Evolutionary conservation across 1,140 invertebrate genomes (phyloP).

Genomic region (Drosophila bocqueti): DNA sequence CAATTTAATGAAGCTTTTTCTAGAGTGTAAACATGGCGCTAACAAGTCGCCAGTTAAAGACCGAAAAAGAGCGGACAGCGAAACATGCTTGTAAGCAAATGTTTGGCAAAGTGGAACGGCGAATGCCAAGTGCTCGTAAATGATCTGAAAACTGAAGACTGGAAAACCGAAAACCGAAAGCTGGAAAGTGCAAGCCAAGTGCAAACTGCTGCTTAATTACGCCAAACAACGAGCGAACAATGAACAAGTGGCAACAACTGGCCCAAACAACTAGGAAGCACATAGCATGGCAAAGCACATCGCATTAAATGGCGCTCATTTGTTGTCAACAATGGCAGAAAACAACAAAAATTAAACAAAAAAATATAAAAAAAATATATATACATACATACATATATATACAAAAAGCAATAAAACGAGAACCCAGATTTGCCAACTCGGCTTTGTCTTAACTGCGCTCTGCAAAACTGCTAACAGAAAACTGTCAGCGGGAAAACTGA

Average conservation of each 20-base stretch:
- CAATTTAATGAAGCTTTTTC: conserved; percentile 31
- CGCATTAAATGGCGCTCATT: conserved; percentile 74
- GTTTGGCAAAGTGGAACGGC: conserved; percentile 70
- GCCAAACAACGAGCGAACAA: conserved; percentile 63
- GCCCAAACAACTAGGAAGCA: conserved; percentile 58
- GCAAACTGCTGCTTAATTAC: conserved; percentile 57
- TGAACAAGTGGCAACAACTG: conserved; percentile 41
- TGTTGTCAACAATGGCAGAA: conserved; percentile 38
- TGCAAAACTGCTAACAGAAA: conserved; percentile 53
- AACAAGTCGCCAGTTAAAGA: conserved; percentile 48
- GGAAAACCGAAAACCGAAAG: conserved; percentile 43
- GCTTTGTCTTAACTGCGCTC: conserved; percentile 49
- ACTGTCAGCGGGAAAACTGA: conserved; percentile 48
- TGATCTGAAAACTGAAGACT: conserved; percentile 40
- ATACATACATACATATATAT: neutral
- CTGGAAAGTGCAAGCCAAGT: conserved; percentile 61
- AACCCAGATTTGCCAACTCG: conserved; percentile 50
- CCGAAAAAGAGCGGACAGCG: conserved; percentile 56
- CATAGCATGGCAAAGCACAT: conserved; percentile 31
- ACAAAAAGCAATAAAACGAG: conserved; percentile 21
- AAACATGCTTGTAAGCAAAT: conserved; percentile 82
- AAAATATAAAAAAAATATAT: neutral
- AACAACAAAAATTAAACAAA: conserved; percentile 1
- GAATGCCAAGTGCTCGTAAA: conserved; percentile 48
- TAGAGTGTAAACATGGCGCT: conserved; percentile 68